These are phyloP conservation scores for Drosophila kokeensis DNA, from an alignment of 2,888 invertebrate species.

Conservation along the genomic window DNA sequence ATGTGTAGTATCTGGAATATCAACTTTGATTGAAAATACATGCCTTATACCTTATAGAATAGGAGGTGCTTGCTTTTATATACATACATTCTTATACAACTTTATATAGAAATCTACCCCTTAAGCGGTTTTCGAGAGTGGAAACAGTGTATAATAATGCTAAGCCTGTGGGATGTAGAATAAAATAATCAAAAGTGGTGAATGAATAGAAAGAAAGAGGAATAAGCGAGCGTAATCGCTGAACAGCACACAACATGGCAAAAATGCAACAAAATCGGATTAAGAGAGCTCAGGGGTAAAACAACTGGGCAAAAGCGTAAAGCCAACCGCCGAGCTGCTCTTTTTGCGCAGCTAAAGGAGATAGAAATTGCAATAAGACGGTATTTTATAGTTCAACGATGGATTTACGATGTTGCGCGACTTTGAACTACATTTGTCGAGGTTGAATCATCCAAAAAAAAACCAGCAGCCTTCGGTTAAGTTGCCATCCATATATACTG, in stretches of 20 bases:
- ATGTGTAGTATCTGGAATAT: not conserved
- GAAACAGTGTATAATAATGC: constrained; percentile 45
- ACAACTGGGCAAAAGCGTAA: constrained; percentile 62
- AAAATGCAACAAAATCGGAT: constrained; percentile 76
- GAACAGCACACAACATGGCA: constrained; percentile 57
- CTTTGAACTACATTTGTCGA: constrained; percentile 78
- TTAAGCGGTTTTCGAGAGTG: not conserved
- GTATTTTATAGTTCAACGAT: constrained; percentile 80
- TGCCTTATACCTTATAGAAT: not conserved
- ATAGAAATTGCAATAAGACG: constrained; percentile 79
- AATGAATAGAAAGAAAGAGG: constrained; percentile 32
- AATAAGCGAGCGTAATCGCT: constrained; percentile 67
- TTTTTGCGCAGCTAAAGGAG: constrained; percentile 56
- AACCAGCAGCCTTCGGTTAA: constrained; percentile 38
- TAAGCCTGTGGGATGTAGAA: constrained; percentile 44
- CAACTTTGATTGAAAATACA: not conserved
- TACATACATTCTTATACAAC: not conserved
- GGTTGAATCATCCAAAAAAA: constrained; percentile 40
- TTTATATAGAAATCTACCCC: not conserved
- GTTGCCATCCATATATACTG: constrained; percentile 28
- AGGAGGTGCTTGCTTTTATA: rapidly evolving
- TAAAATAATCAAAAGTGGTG: constrained; percentile 69
- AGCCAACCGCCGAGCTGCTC: constrained; percentile 66
- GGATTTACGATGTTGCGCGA: constrained; percentile 76
- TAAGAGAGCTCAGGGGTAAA: constrained; percentile 74